phyloP scores from a whole-genome alignment of 2,888 invertebrate species.

The Pheosia gnoma region DNA sequence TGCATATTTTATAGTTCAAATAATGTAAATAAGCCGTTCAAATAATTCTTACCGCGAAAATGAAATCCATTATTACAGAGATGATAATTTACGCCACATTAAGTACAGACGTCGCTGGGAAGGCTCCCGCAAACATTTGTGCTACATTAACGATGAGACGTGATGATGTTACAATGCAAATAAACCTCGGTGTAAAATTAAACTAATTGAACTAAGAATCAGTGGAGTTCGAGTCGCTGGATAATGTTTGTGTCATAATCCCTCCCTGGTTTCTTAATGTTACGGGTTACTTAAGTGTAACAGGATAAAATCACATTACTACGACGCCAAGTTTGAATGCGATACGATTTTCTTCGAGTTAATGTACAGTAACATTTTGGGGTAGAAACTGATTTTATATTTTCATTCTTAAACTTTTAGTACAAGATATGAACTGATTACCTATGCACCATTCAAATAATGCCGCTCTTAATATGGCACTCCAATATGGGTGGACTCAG shows the following conservation, averaged over 20 bases:
- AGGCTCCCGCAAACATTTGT: constrained; percentile 30
- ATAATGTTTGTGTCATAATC: constrained; percentile 24
- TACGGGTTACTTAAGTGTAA: neutral
- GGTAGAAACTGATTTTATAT: neutral
- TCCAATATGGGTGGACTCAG: no score
- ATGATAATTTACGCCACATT: constrained; percentile 16
- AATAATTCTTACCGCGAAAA: constrained; percentile 10
- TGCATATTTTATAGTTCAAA: no score
- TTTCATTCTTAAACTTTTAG: no score
- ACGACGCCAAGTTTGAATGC: neutral
- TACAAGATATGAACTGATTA: no score
- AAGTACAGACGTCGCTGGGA: constrained; percentile 19
- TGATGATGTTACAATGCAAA: constrained; percentile 24
- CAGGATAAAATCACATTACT: constrained; percentile 1
- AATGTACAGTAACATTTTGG: neutral
- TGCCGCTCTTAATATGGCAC: no score
- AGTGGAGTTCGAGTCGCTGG: constrained; percentile 20
- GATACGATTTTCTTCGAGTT: neutral
- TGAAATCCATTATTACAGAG: constrained; percentile 9
- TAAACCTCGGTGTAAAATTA: constrained; percentile 27
- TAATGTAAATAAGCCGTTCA: neutral
- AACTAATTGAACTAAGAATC: constrained; percentile 33
- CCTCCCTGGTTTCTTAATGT: constrained; percentile 16
- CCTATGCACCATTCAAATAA: no score
- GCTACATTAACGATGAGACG: constrained; percentile 20